Conservation (phyloP, 2,113 vertebrate genomes). For the Oreochromis tanganicae region DNA sequence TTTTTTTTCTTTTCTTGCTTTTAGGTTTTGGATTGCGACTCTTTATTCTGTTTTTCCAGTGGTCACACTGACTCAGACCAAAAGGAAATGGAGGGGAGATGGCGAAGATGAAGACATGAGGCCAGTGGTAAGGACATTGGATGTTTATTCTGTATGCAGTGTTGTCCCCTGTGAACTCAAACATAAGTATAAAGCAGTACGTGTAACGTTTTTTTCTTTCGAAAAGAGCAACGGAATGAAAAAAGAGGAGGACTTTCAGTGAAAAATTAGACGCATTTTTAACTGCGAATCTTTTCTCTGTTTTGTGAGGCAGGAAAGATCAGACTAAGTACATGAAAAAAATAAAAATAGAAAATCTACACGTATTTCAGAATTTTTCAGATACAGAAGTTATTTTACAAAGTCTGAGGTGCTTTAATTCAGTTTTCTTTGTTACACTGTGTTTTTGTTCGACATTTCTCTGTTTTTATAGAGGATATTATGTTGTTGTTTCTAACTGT, state of each 20-base stretch:
- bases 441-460: neutral
- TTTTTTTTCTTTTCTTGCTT: neutral
- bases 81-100: slow-evolving; percentile 28
- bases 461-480: neutral
- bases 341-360: neutral
- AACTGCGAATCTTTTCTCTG: neutral
- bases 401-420: neutral
- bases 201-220: accelerated
- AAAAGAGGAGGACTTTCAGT: neutral
- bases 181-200: neutral
- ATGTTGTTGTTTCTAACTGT: neutral
- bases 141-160: neutral
- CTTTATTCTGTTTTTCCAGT: slow-evolving; percentile 56
- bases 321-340: neutral
- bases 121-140: slow-evolving; percentile 1
- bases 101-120: neutral
- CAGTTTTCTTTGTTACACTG: neutral
- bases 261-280: neutral
- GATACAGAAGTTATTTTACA: neutral
- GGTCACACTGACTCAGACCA: slow-evolving; percentile 39
- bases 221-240: neutral
- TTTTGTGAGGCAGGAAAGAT: neutral
- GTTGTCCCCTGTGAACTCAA: neutral
- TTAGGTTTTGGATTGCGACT: slow-evolving; percentile 35
- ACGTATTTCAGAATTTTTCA: neutral